phyloP scores from a whole-genome alignment of 2,113 vertebrate genomes.

The Rhinogobius similis region DNA sequence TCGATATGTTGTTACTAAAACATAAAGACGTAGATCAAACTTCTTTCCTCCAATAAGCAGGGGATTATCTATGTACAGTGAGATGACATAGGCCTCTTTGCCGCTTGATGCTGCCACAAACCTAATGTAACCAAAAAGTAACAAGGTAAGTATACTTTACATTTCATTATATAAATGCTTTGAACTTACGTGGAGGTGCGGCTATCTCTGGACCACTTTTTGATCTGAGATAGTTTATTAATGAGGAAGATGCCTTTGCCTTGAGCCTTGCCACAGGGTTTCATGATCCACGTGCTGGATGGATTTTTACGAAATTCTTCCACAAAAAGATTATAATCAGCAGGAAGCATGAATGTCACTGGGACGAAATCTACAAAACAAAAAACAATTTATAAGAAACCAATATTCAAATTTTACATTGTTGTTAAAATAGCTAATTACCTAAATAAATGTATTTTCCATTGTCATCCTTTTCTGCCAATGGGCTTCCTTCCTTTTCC shows the following conservation, averaged over 20 bases:
- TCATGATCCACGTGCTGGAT: conserved; percentile 99
- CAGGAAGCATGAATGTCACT: conserved; percentile 96
- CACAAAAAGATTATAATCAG: conserved; percentile 96
- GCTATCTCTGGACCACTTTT: conserved; percentile 98
- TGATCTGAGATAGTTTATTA: conserved; percentile 98
- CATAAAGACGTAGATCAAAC: conserved; percentile 95
- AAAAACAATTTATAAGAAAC: background rate
- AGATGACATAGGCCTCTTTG: conserved; percentile 98
- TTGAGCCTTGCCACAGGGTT: conserved; percentile 97
- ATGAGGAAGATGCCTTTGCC: conserved; percentile 99
- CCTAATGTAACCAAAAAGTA: conserved; percentile 62
- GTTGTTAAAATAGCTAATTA: conserved; percentile 40
- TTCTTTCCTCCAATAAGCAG: conserved; percentile 96
- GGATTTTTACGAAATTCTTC: conserved; percentile 97
- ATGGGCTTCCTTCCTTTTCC: conserved; percentile 90
- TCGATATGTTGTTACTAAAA: conserved; percentile 92
- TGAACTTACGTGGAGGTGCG: conserved; percentile 90
- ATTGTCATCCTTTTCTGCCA: conserved; percentile 96
- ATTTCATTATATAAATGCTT: background rate
- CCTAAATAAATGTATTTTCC: conserved; percentile 95
- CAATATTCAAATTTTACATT: background rate
- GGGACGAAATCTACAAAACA: conserved; percentile 89
- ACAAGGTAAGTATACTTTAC: conserved; percentile 4
- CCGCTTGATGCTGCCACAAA: conserved; percentile 86
- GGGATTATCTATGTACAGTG: conserved; percentile 94